These are phyloP conservation scores for Podarcis raffonei DNA, from an alignment of 2,113 vertebrate species.

Conservation along the genomic window DNA sequence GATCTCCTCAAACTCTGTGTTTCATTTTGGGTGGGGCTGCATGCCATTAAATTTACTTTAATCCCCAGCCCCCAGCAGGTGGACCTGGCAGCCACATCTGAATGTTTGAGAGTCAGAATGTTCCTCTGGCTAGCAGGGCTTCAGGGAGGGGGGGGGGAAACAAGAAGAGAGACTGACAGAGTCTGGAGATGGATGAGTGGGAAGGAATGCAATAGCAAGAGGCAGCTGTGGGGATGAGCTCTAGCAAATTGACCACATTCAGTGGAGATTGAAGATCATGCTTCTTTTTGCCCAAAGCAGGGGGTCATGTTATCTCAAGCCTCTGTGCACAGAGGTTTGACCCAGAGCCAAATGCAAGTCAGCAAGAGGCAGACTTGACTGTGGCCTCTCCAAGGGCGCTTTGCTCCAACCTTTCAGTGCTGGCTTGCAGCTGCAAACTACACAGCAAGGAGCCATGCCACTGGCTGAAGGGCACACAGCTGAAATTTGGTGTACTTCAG, in stretches of 20 bases:
- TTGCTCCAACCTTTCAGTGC: no score
- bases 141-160: conserved; percentile 34
- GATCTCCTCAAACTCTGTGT: conserved; percentile 54
- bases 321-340: not conserved
- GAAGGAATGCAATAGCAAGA: conserved; percentile 54
- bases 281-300: not conserved
- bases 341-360: not conserved
- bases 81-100: conserved; percentile 51
- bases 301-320: conserved; percentile 15
- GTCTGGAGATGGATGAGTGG: conserved; percentile 39
- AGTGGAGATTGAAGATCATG: conserved; percentile 14
- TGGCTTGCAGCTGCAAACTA: not conserved
- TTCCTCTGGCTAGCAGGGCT: conserved; percentile 48
- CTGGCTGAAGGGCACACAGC: not conserved
- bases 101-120: conserved; percentile 52
- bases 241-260: conserved; percentile 36
- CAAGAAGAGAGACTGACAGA: conserved; percentile 27
- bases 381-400: not conserved
- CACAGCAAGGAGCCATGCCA: not conserved
- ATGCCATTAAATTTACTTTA: conserved; percentile 54
- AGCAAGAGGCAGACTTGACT: not conserved
- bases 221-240: conserved; percentile 41
- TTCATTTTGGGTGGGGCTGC: conserved; percentile 55
- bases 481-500: not conserved
- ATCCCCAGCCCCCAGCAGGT: conserved; percentile 40